phyloP scores from a whole-genome alignment of 2,888 invertebrate genomes.

The Drosophila hamatofila region DNA sequence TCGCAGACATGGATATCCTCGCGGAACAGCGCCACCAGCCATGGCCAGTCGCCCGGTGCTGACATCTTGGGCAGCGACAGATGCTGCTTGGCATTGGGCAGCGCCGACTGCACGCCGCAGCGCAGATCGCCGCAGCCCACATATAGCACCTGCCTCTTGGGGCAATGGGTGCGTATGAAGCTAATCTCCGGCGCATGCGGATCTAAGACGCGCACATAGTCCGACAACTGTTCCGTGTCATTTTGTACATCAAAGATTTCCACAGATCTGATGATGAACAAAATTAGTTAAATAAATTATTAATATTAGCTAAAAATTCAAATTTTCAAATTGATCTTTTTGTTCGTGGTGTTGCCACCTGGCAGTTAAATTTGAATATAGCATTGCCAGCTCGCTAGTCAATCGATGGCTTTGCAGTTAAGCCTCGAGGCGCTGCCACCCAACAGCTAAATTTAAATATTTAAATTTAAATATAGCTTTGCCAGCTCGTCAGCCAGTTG shows the following conservation, averaged over 20 bases:
- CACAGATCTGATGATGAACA: slow-evolving; percentile 87
- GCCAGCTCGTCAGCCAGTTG: not conserved
- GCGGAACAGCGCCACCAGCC: slow-evolving; percentile 93
- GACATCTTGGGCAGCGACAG: slow-evolving; percentile 89
- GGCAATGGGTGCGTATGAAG: slow-evolving; percentile 91
- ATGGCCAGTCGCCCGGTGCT: slow-evolving; percentile 95
- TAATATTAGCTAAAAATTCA: not conserved
- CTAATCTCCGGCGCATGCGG: slow-evolving; percentile 92
- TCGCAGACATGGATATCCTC: slow-evolving; percentile 95
- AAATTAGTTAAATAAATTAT: not conserved
- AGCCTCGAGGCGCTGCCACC: not conserved
- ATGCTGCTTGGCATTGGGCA: slow-evolving; percentile 83
- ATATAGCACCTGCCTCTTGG: slow-evolving; percentile 91
- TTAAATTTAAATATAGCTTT: not conserved
- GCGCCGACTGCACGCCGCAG: slow-evolving; percentile 89
- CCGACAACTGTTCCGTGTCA: slow-evolving; percentile 87
- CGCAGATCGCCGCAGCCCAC: slow-evolving; percentile 91
- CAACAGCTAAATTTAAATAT: not conserved
- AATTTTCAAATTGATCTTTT: not conserved
- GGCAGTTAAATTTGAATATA: too few relatives aligned
- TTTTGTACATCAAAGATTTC: slow-evolving; percentile 89
- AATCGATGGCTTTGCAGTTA: not conserved
- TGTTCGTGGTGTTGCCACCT: too few relatives aligned
- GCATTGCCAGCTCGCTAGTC: too few relatives aligned
- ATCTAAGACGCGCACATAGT: slow-evolving; percentile 93